These are phyloP conservation scores for Percopsis omiscomaycus DNA, from an alignment of 2,797 vertebrate genomes.

Conservation along the genomic window DNA sequence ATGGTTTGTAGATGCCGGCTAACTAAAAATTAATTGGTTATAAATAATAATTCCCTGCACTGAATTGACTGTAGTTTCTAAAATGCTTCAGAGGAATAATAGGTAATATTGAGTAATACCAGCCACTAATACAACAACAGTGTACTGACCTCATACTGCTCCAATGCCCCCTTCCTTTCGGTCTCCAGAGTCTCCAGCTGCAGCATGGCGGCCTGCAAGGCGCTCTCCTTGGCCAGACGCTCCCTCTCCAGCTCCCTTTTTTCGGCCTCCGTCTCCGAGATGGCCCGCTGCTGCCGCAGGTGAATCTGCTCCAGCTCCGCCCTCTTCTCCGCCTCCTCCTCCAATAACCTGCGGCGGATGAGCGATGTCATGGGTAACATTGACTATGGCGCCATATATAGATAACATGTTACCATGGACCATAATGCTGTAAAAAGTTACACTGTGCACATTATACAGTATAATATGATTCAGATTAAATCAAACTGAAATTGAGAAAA, in stretches of 20 bases:
- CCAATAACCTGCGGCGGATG: slow-evolving; percentile 81
- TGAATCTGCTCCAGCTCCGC: slow-evolving; percentile 90
- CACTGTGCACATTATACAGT: no score
- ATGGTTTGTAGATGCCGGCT: no score
- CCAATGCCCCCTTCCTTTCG: slow-evolving; percentile 86
- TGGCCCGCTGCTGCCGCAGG: slow-evolving; percentile 86
- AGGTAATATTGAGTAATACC: no score
- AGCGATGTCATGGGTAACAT: not conserved
- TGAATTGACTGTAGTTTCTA: no score
- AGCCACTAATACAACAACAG: not conserved
- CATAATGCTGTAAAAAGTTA: no score
- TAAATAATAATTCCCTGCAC: no score
- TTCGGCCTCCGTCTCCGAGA: slow-evolving; percentile 90
- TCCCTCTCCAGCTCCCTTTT: slow-evolving; percentile 91
- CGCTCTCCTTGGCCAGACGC: slow-evolving; percentile 83
- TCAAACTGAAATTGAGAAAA: no score
- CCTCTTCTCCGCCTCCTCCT: slow-evolving; percentile 91
- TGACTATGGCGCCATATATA: not conserved
- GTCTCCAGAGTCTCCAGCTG: slow-evolving; percentile 87
- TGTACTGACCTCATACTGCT: slow-evolving; percentile 88
- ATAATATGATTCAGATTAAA: no score
- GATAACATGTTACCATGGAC: no score
- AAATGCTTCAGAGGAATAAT: no score
- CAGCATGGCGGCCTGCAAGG: slow-evolving; percentile 87
- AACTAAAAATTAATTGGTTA: no score